Percentiles rank a stretch among this genome's conserved stretches.
These are phyloP conservation scores for Oncorhynchus masou DNA, from an alignment of 2,113 vertebrate species.

Conservation along the genomic window DNA sequence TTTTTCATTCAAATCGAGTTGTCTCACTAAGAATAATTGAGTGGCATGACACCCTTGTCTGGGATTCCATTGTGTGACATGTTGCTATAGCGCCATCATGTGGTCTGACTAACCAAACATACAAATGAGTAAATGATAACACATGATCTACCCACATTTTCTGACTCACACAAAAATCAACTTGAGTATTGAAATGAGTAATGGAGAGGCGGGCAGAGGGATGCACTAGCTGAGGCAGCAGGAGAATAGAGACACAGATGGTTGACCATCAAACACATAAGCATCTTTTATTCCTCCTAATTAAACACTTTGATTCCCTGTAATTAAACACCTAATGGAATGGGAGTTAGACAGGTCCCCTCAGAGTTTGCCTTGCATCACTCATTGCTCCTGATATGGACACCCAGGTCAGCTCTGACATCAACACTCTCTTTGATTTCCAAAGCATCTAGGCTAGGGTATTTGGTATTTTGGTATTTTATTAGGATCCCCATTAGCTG, in stretches of 20 bases:
- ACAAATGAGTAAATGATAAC: conserved; percentile 16
- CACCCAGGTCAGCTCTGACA: conserved; percentile 29
- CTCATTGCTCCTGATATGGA: conserved; percentile 34
- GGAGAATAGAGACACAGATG: conserved; percentile 62
- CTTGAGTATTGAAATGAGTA: conserved; percentile 32
- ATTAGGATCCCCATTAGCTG: too few species aligned
- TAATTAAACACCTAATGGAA: conserved; percentile 74
- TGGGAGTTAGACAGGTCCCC: conserved; percentile 56
- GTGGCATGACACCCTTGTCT: conserved; percentile 4
- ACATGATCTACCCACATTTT: conserved; percentile 14
- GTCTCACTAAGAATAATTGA: not conserved
- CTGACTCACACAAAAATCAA: conserved; percentile 27
- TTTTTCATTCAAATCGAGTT: conserved; percentile 21
- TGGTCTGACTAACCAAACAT: conserved; percentile 33
- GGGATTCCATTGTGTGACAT: conserved; percentile 27
- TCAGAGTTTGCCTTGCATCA: conserved; percentile 51
- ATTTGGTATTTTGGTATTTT: too few species aligned
- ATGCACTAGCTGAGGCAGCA: conserved; percentile 46
- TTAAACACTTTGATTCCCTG: conserved; percentile 75
- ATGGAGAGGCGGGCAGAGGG: conserved; percentile 37
- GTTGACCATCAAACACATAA: conserved; percentile 68
- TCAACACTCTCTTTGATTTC: conserved; percentile 17
- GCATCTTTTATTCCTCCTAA: conserved; percentile 70
- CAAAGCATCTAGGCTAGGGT: conserved; percentile 16
- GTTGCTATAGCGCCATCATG: conserved; percentile 73